phyloP scores from a whole-genome alignment of 2,113 vertebrate genomes.

The Colius striatus region DNA sequence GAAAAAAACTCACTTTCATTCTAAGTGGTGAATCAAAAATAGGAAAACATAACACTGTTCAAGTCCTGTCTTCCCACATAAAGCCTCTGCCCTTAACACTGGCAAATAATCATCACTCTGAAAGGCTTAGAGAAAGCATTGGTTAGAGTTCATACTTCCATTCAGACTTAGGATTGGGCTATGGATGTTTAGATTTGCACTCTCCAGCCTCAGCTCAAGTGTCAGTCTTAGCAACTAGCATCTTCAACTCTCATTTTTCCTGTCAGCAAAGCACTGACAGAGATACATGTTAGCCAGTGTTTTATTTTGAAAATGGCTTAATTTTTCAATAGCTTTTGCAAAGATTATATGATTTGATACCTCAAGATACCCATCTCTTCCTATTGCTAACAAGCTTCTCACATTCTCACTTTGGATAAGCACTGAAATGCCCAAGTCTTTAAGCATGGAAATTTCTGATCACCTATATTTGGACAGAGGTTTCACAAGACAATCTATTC shows the following conservation, averaged over 20 bases:
- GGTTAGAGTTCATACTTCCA: background rate
- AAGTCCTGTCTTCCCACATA: background rate
- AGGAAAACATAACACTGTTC: background rate
- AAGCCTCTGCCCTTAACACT: background rate
- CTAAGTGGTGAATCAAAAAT: background rate
- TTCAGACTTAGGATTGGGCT: fast-evolving
- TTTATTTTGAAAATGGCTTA: background rate
- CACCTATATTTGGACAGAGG: background rate
- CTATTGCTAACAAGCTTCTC: background rate
- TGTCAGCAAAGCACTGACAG: background rate
- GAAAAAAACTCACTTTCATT: background rate
- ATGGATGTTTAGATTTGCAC: background rate
- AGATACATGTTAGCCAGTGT: fast-evolving
- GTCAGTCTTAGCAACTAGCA: background rate
- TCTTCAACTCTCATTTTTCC: background rate
- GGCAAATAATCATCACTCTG: fast-evolving
- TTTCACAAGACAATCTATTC: background rate
- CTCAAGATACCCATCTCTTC: background rate
- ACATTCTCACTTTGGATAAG: background rate
- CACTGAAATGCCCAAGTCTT: too few relatives aligned
- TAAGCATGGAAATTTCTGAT: background rate
- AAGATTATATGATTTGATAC: background rate
- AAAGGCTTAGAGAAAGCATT: background rate
- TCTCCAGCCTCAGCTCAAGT: background rate
- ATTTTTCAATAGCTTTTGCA: background rate